Base-by-base conservation (phyloP, 2,113 vertebrate genomes). In the Odocoileus hemionus region DNA sequence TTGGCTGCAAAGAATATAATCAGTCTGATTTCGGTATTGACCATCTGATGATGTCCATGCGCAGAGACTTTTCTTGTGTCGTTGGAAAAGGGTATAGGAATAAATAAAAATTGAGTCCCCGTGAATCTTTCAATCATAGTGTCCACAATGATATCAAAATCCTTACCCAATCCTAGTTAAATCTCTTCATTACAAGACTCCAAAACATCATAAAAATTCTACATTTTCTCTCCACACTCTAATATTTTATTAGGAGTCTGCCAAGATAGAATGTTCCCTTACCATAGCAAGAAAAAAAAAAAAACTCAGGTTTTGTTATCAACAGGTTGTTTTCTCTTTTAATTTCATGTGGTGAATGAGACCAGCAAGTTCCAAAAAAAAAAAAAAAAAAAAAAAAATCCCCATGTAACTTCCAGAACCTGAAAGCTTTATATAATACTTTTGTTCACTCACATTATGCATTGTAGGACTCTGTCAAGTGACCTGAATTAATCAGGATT, bases 351-450 rank as follows among this genome's bases (percentile, higher is more conserved):
- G 6, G 13, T 15, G 12, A n/a, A 55, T 28, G 17, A 94, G 3
- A 82, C 10, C 12, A 64, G 2, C 9, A 45, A 28, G 6, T 2
- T 10, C 0, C n/a, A n/a, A n/a, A n/a, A n/a, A n/a, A n/a, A n/a
- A n/a, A n/a, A 6, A 5, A 28, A 70, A 52, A 80, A 58, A 67
- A 61, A 36, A 26, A 83, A n/a, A 70, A 70, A 13, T 50, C 8
- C 16, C 8, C 15, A 36, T 58, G 21, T 82, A 70, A 79, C 12
- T 61, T 89, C 45, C 26, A 79, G 36, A 58, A n/a, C 61, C 45
- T 61, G 23, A 91, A 94, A 76, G 17, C 1, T 5, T 61, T 76
- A 76, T 76, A 74, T 21, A 39, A 3, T 26, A 14, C 2, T n/a
- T 86, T 16, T 23, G 0, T 91, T 92, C 16, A 64, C 14, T 87